Evolutionary conservation across 2,888 invertebrate species (phyloP).

Genomic region (Drosophila parthenogenetica): DNA sequence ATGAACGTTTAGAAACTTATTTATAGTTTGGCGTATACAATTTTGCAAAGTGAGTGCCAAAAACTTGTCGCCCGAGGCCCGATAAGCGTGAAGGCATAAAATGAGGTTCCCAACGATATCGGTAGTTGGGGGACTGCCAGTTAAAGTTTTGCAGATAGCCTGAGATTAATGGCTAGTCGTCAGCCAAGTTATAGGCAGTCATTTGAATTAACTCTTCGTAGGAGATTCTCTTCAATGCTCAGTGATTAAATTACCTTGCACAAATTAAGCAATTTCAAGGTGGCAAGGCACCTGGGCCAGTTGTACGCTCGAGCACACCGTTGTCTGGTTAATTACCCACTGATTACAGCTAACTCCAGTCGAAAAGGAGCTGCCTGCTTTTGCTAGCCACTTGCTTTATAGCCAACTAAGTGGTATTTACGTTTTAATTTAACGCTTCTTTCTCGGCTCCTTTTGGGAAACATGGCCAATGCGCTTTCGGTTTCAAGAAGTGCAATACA

Average conservation of each 20-base stretch:
- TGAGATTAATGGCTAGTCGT: conserved; percentile 41
- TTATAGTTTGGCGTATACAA: conserved; percentile 70
- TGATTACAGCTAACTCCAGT: conserved; percentile 66
- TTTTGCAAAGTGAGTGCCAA: conserved; percentile 48
- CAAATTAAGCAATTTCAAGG: conserved; percentile 76
- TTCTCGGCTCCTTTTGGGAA: conserved; percentile 36
- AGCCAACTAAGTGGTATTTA: conserved; percentile 82
- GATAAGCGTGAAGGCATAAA: conserved; percentile 69
- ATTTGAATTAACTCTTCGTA: conserved; percentile 17
- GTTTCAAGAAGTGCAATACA: conserved; percentile 73
- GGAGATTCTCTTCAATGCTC: not conserved
- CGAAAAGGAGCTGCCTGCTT: conserved; percentile 10
- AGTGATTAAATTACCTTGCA: conserved; percentile 65
- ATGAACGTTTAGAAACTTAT: conserved; percentile 79
- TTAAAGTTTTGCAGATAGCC: conserved; percentile 16
- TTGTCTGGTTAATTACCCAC: conserved; percentile 73
- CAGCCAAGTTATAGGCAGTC: conserved; percentile 6
- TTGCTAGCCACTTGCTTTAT: conserved; percentile 71
- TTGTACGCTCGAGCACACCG: conserved; percentile 51
- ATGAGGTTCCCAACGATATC: conserved; percentile 51
- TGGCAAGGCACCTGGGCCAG: conserved; percentile 40
- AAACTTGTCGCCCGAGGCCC: conserved; percentile 50
- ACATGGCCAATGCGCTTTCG: conserved; percentile 67
- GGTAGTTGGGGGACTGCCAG: conserved; percentile 26
- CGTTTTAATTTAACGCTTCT: conserved; percentile 84